Evolutionary conservation across 2,797 vertebrate species (phyloP).

Genomic region (Babyrousa celebensis): DNA sequence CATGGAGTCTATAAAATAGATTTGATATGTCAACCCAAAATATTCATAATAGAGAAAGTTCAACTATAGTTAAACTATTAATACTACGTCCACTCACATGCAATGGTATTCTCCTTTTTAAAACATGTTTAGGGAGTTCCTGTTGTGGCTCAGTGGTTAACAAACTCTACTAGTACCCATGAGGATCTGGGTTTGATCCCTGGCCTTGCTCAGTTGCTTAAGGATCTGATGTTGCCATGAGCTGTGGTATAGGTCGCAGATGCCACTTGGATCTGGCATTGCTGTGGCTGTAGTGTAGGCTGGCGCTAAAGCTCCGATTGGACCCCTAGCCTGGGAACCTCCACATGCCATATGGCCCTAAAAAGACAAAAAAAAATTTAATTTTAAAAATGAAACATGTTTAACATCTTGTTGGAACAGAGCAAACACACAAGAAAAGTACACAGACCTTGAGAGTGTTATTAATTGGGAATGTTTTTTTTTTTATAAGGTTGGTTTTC

Average conservation of each 20-base stretch:
- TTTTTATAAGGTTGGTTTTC: slow-evolving; percentile 42
- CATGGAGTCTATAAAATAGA: slow-evolving; percentile 39
- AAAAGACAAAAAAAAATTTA: too few species aligned
- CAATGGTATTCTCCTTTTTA: neutral
- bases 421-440: neutral
- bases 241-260: too few species aligned
- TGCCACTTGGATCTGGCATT: too few species aligned
- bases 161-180: too few species aligned
- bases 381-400: neutral
- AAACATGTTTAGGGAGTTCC: neutral
- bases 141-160: too few species aligned
- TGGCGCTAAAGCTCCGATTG: too few species aligned
- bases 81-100: neutral
- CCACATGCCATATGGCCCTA: too few species aligned
- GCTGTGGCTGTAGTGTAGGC: too few species aligned
- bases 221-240: too few species aligned
- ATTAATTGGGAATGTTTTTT: neutral
- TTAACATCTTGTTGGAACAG: neutral
- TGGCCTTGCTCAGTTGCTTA: too few species aligned
- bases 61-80: slow-evolving; percentile 35
- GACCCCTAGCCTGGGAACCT: too few species aligned
- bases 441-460: neutral
- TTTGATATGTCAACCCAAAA: slow-evolving; percentile 24
- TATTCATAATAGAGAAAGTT: neutral
- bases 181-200: too few species aligned